phyloP scores from a whole-genome alignment of 2,113 vertebrate species.

The Pteropus alecto region DNA sequence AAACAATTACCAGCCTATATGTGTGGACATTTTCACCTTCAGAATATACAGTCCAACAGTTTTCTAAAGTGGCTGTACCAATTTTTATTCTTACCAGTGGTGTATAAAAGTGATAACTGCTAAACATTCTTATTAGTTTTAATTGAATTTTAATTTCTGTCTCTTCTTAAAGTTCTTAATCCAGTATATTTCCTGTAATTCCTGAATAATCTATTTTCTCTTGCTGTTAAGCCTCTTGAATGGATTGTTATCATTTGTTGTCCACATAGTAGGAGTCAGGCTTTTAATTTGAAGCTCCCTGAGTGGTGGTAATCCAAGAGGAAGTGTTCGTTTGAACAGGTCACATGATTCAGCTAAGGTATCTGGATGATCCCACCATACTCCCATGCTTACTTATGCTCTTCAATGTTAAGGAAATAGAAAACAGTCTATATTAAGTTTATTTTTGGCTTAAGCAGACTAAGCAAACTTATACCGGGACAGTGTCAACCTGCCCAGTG shows the following conservation, averaged over 20 bases:
- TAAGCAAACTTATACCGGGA: neutral
- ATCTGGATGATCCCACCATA: neutral
- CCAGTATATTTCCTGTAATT: neutral
- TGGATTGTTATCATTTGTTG: neutral
- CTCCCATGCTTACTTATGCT: fast-evolving
- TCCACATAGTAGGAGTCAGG: neutral
- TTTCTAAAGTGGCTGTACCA: neutral
- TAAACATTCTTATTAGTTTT: neutral
- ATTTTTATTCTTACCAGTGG: neutral
- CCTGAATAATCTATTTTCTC: neutral
- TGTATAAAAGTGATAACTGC: neutral
- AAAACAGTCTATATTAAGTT: neutral
- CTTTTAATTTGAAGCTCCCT: neutral
- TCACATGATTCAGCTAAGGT: neutral
- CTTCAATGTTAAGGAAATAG: neutral
- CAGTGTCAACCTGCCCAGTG: neutral
- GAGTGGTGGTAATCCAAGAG: neutral
- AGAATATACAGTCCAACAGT: neutral
- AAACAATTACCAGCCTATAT: neutral
- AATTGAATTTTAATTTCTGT: neutral
- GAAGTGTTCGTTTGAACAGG: neutral
- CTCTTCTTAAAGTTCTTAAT: neutral
- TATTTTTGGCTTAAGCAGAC: neutral
- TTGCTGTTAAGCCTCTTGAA: neutral
- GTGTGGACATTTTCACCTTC: neutral